Conservation (phyloP, 2,888 invertebrate species). For the Lordiphosa andalusiaca region DNA sequence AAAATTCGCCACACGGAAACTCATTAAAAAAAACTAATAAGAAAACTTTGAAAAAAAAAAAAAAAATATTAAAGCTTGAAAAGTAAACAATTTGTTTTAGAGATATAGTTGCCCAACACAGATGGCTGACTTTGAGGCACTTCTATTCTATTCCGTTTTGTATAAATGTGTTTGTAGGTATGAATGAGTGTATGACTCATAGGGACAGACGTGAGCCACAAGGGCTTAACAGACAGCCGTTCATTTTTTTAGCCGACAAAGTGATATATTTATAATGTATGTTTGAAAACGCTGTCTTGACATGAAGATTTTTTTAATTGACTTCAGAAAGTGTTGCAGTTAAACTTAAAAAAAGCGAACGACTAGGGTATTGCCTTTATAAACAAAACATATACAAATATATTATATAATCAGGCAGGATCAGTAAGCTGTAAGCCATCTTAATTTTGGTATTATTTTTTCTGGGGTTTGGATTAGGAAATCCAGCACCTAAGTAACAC, state of each 20-base stretch:
- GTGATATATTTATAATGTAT: slow-evolving; percentile 1
- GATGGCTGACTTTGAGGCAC: slow-evolving; percentile 30
- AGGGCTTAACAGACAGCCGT: slow-evolving; percentile 15
- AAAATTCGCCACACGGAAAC: slow-evolving; percentile 57
- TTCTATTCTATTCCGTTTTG: background rate
- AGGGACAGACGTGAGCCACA: slow-evolving; percentile 19
- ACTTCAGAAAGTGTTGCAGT: background rate
- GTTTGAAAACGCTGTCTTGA: slow-evolving; percentile 1
- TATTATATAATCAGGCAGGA: too few relatives aligned
- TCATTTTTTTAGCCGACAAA: slow-evolving; percentile 13
- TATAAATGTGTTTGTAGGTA: slow-evolving; percentile 10
- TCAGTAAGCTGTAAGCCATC: too few relatives aligned
- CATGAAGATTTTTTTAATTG: slow-evolving; percentile 3
- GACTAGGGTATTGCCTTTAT: too few relatives aligned
- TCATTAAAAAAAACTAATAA: slow-evolving; percentile 57
- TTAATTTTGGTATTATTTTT: too few relatives aligned
- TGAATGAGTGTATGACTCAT: slow-evolving; percentile 21
- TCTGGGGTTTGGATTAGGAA: too few relatives aligned
- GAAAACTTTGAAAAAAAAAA: slow-evolving; percentile 34
- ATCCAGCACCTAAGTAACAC: too few relatives aligned
- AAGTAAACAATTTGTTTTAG: slow-evolving; percentile 44
- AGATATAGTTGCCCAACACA: slow-evolving; percentile 15
- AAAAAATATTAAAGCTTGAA: slow-evolving; percentile 29
- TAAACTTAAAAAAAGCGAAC: background rate
- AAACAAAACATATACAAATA: too few relatives aligned